Base-by-base conservation (phyloP, 2,797 vertebrate genomes). In the Tokudaia muenninki region DNA sequence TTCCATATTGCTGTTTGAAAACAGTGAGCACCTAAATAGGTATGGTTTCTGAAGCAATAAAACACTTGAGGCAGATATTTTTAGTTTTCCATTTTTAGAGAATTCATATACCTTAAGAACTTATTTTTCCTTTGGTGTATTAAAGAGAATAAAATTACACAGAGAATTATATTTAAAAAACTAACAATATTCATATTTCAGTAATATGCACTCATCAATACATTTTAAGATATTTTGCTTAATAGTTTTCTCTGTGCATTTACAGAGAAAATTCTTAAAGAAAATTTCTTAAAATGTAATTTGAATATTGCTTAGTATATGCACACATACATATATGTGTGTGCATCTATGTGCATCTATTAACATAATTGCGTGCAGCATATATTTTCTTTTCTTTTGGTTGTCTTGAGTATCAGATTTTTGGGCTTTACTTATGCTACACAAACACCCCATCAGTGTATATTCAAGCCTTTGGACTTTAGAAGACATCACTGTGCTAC, bases 11-110 rank as follows among this genome's bases (percentile, higher is more conserved):
- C 17, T 37, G 91, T 79, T 91, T 79, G 3, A 90, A 96, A 96
- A 79, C n/a, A 94, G 5, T 59, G 21, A 92, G 34, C 61, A 3
- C 5, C 21, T 78, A 47, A 88, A 57, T 8, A 94, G 61, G 72
- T 83, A 89, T 37, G 44, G 47, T 89, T 95, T 94, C 75, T 57
- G 34, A 96, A 82, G 17, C 11, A 95, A 61, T 94, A 10, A 17
- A 95, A 90, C 37, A 91, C n/a, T 19, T 72, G 1, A 95, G 14
- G 63, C 67, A 81, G 19, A 12, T 12, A 2, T 61, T 86, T 96
- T 65, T 59, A 3, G 1, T 90, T 91, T 6, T 87, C 2, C 2
- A 0, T 87, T 94, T 88, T 74, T 17, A 84, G 26, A 63, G 14
- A 4, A 55, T 61, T 61, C 31, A 84, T 67, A 52, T 12, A 24